Base-by-base conservation (phyloP, 2,888 invertebrate species). In the Coelinius sp. region DNA sequence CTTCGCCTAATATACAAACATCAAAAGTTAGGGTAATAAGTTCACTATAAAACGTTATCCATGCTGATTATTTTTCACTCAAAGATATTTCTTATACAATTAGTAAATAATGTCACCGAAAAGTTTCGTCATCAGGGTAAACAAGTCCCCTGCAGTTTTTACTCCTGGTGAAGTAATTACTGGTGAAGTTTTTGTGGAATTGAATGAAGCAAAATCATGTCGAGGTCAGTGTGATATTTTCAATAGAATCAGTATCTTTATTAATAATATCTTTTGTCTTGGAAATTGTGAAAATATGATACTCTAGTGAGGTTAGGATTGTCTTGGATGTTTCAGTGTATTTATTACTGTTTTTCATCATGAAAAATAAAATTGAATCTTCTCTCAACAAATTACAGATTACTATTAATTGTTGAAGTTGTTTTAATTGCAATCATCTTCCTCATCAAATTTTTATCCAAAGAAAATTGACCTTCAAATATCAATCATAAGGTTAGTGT, bases 141-240 rank as follows among this genome's bases (percentile, higher is more conserved):
- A 49, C 8, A 49, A 49, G 17, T 20, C 5, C 4, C 20, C 46
- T 17, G 20, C 20, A 1, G 46, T 20, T 49, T 92, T 91, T 79
- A 91, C 90, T 80, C 90, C 91, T 0, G 91, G 91, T 0, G 91
- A 91, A 84, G 89, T 89, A 31, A 88, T 92, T 3, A 90, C 90
- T 76, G 92, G 92, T 49, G 88, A 88, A 78, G 89, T 91, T 77
- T 88, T 91, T 83, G 88, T 91, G 76, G 84, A 88, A 59, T 89
- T 91, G 74, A 90, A 91, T 81, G 89, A 88, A 76, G 90, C 91
- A 8, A 92, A 92, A 86, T 92, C 91, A 89, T 90, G 92, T 80
- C 86, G 92, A 88, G 92, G 92, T 92, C 88, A 86, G 89, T 59
- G 31, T n/a, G 12, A 5, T 8, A 25, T 59, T 17, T 25, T 6